These are phyloP conservation scores for Periplaneta americana DNA, from an alignment of 1,140 invertebrate species.

Conservation along the genomic window DNA sequence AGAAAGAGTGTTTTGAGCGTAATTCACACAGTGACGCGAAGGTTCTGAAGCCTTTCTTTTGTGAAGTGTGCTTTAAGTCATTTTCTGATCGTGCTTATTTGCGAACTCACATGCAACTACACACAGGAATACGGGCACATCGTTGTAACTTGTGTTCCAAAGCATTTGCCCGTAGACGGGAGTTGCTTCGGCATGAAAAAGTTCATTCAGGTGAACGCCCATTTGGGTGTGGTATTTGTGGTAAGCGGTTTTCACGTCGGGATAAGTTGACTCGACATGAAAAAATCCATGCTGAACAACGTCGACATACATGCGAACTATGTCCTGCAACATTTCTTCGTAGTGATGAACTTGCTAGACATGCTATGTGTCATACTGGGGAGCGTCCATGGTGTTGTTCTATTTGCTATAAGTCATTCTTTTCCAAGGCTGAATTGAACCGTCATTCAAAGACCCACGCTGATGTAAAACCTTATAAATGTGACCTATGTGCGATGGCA, in stretches of 20 bases:
- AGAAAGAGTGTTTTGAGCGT: neutral
- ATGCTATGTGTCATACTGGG: neutral
- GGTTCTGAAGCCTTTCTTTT: neutral
- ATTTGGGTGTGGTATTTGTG: conserved; percentile 54
- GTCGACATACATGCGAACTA: neutral
- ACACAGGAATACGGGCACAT: conserved; percentile 25
- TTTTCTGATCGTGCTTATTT: conserved; percentile 11
- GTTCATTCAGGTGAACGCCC: conserved; percentile 54
- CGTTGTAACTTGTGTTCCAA: conserved; percentile 54
- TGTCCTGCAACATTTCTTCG: neutral
- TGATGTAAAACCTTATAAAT: neutral
- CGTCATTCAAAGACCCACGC: neutral
- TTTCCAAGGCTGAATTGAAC: neutral
- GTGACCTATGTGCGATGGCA: neutral
- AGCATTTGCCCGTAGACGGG: conserved; percentile 54
- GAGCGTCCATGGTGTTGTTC: neutral
- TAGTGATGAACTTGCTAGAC: neutral
- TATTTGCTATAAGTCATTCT: neutral
- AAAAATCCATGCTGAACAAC: conserved; percentile 31
- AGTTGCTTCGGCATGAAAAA: conserved; percentile 53
- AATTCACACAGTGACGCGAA: neutral
- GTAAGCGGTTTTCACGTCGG: conserved; percentile 56
- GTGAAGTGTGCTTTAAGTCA: conserved; percentile 8
- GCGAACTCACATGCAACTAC: conserved; percentile 1
- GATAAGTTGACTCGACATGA: conserved; percentile 60